A percentile compares a stretch with the other conserved stretches of the same genome.
Evolutionary conservation across 2,797 vertebrate species (phyloP).

Genomic region (Petrocephalus schoutedeni): DNA sequence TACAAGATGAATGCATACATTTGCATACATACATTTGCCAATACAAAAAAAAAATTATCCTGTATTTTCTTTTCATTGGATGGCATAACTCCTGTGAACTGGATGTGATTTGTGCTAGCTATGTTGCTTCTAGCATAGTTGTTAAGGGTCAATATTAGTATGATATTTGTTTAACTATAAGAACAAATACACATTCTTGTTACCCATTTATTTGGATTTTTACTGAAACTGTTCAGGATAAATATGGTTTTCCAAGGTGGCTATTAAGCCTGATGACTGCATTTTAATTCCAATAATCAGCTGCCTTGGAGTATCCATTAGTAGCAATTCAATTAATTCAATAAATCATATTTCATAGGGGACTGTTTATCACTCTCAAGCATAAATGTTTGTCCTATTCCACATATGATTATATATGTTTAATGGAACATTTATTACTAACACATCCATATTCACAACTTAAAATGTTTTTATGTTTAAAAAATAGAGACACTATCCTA

Average conservation of each 20-base stretch:
- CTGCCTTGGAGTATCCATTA: background rate
- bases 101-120: background rate
- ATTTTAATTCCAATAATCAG: background rate
- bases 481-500: background rate
- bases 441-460: background rate
- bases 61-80: background rate
- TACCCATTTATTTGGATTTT: background rate
- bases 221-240: background rate
- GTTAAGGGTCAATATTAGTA: background rate
- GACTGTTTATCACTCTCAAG: background rate
- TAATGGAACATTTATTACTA: background rate
- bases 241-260: background rate
- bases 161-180: background rate
- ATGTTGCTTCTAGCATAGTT: background rate
- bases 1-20: background rate
- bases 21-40: constrained; percentile 1
- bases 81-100: background rate
- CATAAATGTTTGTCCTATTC: background rate
- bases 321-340: background rate
- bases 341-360: background rate
- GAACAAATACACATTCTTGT: background rate
- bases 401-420: background rate
- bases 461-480: background rate
- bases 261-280: background rate
- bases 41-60: background rate